A percentile compares a stretch with the other conserved stretches of the same genome.
Conservation (phyloP, 2,888 invertebrate genomes). For the Cancer borealis region DNA sequence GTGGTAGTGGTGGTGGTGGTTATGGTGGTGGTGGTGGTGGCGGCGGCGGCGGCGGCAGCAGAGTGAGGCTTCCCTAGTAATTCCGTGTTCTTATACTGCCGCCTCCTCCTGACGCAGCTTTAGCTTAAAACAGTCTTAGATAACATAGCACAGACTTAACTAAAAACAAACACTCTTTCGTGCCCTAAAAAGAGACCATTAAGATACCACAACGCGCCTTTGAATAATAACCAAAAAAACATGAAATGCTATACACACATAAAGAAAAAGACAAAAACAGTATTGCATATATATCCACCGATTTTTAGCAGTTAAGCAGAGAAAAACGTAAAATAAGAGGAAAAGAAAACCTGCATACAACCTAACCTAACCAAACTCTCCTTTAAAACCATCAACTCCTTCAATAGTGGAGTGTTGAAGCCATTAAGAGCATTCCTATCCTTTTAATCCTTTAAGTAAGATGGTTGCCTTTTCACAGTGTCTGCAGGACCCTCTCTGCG, state of each 20-base stretch:
- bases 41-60: not conserved
- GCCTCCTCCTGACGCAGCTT: not conserved
- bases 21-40: conserved; percentile 1
- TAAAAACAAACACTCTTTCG: not conserved
- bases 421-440: not conserved
- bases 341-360: not conserved
- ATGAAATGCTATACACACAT: not conserved
- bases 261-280: too few species aligned
- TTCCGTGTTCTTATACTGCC: conserved; percentile 33
- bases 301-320: not conserved
- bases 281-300: too few species aligned
- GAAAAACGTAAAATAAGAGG: not conserved
- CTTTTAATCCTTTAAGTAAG: not conserved
- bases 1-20: not conserved
- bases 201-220: not conserved
- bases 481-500: not conserved
- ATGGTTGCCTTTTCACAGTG: not conserved
- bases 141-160: not conserved
- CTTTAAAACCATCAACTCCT: not conserved
- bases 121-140: not conserved
- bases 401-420: not conserved
- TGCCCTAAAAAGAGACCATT: not conserved
- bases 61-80: conserved; percentile 26
- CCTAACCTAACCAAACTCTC: not conserved
- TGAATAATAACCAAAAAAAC: not conserved